These are phyloP conservation scores for Diadophis punctatus DNA, from an alignment of 2,113 vertebrate genomes.

Conservation along the genomic window DNA sequence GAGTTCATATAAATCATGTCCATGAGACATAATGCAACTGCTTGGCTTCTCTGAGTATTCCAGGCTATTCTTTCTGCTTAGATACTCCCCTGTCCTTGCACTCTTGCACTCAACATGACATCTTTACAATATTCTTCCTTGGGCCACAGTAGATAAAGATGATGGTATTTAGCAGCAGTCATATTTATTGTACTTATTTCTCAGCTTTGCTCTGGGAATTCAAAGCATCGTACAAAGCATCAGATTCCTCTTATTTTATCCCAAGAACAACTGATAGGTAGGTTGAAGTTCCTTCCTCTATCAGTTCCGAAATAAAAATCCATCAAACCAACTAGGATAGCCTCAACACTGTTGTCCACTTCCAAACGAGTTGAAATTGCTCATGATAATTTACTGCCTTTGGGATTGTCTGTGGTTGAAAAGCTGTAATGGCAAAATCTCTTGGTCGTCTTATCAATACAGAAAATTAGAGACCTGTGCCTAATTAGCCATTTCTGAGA, in stretches of 20 bases:
- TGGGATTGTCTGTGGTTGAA: background rate
- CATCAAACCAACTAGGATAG: background rate
- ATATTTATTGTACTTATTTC: background rate
- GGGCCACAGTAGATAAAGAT: rapidly evolving
- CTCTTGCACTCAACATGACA: background rate
- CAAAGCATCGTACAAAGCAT: background rate
- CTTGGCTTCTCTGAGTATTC: background rate
- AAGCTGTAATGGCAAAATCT: background rate
- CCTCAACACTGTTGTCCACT: background rate
- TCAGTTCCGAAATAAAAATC: background rate
- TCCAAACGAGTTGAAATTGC: background rate
- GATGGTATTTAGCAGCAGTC: background rate
- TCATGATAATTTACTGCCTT: background rate
- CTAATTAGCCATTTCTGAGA: background rate
- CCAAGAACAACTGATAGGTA: background rate
- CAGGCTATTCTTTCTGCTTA: background rate
- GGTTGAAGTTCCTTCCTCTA: background rate
- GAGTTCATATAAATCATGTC: background rate
- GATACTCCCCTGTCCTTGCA: background rate
- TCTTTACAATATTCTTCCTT: rapidly evolving
- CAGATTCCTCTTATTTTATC: background rate
- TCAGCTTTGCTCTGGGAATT: background rate
- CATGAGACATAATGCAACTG: background rate
- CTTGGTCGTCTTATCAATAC: background rate
- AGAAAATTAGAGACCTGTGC: background rate